Evolutionary conservation across 2,113 vertebrate species (phyloP).

Genomic region (Oceanites oceanicus): DNA sequence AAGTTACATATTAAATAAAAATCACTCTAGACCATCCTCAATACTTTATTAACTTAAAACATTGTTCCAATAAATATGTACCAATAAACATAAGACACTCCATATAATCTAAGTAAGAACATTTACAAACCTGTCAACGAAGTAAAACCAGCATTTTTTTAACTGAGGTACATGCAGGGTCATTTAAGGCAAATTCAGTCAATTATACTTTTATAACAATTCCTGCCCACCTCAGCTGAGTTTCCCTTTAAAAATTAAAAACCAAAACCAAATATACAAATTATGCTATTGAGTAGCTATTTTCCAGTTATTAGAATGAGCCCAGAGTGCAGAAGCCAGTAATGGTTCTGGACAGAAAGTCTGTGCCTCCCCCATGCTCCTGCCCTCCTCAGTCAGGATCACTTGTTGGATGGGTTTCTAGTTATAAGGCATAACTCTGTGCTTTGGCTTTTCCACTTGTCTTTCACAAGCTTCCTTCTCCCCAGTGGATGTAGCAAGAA

Average conservation of each 20-base stretch:
- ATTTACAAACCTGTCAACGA: slow-evolving; percentile 64
- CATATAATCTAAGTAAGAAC: slow-evolving; percentile 64
- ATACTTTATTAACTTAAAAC: slow-evolving; percentile 85
- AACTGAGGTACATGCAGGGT: slow-evolving; percentile 51
- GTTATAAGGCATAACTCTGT: background rate
- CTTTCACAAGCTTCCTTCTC: background rate
- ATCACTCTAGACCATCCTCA: slow-evolving; percentile 10
- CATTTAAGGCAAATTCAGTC: slow-evolving; percentile 61
- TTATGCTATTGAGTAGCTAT: background rate
- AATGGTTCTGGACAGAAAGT: background rate
- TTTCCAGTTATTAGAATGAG: slow-evolving; percentile 47
- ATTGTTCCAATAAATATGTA: slow-evolving; percentile 80
- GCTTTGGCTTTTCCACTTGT: slow-evolving; percentile 25
- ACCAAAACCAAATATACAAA: slow-evolving; percentile 32
- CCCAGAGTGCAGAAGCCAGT: background rate
- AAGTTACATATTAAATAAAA: slow-evolving; percentile 38
- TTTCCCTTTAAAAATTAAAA: slow-evolving; percentile 50
- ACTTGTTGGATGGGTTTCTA: background rate
- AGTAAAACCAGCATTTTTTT: slow-evolving; percentile 51
- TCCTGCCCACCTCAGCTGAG: slow-evolving; percentile 32
- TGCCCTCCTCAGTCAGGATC: background rate
- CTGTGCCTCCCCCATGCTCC: background rate
- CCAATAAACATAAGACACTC: slow-evolving; percentile 75
- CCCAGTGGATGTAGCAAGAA: background rate
- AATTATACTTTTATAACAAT: background rate